Conservation (phyloP, 2,888 invertebrate species). For the Sarcophaga caerulescens region DNA sequence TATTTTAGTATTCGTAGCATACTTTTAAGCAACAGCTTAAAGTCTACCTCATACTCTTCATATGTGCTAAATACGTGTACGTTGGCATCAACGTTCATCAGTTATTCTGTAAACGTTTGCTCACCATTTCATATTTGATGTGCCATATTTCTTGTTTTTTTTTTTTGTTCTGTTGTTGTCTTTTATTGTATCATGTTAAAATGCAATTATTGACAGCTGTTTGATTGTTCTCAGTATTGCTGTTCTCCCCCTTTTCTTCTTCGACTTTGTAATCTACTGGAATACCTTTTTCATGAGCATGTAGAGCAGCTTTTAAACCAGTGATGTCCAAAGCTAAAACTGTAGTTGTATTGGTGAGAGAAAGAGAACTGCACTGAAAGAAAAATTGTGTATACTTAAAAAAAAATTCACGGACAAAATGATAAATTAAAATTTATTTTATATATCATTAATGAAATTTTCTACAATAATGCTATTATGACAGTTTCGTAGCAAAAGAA, state of each 20-base stretch:
- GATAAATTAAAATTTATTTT: no score
- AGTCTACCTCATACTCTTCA: background rate
- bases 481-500: no score
- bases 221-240: slow-evolving; percentile 6
- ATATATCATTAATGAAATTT: no score
- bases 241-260: background rate
- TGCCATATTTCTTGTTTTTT: no score
- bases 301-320: background rate
- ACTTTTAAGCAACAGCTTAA: slow-evolving; percentile 9
- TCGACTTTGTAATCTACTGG: no score
- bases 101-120: background rate
- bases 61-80: background rate
- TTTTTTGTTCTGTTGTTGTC: background rate
- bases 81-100: background rate
- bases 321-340: no score
- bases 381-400: no score
- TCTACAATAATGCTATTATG: no score
- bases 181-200: slow-evolving; percentile 2
- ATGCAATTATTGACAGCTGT: slow-evolving; percentile 54
- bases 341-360: no score
- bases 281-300: no score
- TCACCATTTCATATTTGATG: background rate
- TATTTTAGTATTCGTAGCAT: slow-evolving; percentile 20
- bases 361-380: no score
- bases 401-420: no score